Base-by-base conservation (phyloP, 2,888 invertebrate genomes). In the Griposia aprilina region DNA sequence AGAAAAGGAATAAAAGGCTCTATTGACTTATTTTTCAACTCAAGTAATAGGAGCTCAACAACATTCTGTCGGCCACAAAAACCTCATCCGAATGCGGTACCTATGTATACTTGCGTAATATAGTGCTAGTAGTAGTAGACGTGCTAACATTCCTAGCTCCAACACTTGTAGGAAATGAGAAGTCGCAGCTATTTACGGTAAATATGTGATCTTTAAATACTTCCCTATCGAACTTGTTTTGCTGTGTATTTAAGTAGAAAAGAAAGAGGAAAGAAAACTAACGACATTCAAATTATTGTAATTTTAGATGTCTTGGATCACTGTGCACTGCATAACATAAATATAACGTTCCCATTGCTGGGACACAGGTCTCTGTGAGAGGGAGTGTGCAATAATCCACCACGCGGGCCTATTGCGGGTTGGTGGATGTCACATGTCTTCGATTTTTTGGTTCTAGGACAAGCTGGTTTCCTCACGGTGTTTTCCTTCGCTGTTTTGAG, bases 1-100 rank as follows among this genome's bases (percentile, higher is more conserved):
- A 26, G 1, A 30, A 6, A 23, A 45, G 65, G 6, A 26, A 45
- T 45, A 15, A 68, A n/a, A 65, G 30, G 6, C 23, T 52, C 11
- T 15, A 57, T 41, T 55, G n/a, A 30, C 1, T 26, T 48, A 1
- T 15, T 11, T 57, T 55, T 65, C 30, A 60, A 15, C 15, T 4
- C 13, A 26, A 84, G 81, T 85, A 71, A 86, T 77, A 74, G 78
- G 71, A 63, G 48, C 20, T 57, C 52, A 15, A 85, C 78, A 63
- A 60, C 65, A 73, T 86, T 83, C 3, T 20, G 8, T 41, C 2
- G 13, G 6, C 41, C 30, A 82, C 15, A 86, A 82, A 86, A 66
- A 82, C 78, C 63, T 76, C 78, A 67, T 59, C 73, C 23, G 30
- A 73, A 17, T 55, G 59, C 50, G 68, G 13, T 62, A 11, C 2